A percentile compares a stretch with the other conserved stretches of the same genome.
These are phyloP conservation scores for Lagorchestes hirsutus DNA, from an alignment of 2,797 vertebrate genomes.

Conservation along the genomic window DNA sequence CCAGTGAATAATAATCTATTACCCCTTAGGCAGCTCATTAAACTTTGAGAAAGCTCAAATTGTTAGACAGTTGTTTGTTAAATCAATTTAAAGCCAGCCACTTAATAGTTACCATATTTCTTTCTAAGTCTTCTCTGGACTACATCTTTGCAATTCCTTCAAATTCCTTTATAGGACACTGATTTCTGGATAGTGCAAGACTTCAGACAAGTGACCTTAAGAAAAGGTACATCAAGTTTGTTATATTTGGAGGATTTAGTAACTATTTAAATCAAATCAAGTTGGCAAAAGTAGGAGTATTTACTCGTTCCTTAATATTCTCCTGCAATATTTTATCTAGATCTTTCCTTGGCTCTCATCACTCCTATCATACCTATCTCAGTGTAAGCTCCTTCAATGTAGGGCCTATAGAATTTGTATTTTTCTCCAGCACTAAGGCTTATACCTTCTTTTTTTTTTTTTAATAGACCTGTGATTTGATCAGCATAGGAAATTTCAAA, in stretches of 20 bases:
- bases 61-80: not conserved
- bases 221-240: not conserved
- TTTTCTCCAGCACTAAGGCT: not conserved
- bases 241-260: not conserved
- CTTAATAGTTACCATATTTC: not conserved
- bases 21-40: not conserved
- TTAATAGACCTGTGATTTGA: not conserved
- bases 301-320: not conserved
- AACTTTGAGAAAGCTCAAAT: not conserved
- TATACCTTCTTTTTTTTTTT: not conserved
- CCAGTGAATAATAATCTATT: not conserved
- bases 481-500: not conserved
- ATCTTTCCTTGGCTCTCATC: not conserved
- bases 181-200: not conserved
- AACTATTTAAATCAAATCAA: not conserved
- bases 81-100: not conserved
- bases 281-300: not conserved
- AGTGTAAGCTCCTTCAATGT: not conserved
- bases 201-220: not conserved
- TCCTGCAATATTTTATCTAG: not conserved
- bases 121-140: not conserved
- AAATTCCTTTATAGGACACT: not conserved
- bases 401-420: not conserved
- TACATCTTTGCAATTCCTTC: not conserved
- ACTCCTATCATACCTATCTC: not conserved